Evolutionary conservation across 2,888 invertebrate genomes (phyloP).

Genomic region (Phytoseiulus persimilis): DNA sequence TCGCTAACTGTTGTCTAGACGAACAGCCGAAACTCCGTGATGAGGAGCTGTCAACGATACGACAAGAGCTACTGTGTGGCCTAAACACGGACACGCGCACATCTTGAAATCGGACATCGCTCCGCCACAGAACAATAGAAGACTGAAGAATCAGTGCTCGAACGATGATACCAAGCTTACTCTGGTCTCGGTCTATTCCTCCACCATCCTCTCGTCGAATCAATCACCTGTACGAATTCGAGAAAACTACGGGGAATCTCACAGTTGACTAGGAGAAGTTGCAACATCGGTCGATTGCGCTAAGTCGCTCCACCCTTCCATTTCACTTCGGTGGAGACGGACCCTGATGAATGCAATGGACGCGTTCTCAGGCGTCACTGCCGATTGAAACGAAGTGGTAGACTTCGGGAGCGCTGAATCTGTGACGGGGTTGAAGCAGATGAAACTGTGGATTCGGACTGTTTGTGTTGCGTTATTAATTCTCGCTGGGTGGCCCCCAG

Average conservation of each 20-base stretch:
- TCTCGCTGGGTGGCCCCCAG: not conserved
- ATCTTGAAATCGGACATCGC: not conserved
- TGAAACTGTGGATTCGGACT: not conserved
- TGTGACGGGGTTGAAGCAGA: not conserved
- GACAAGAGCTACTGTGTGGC: not conserved
- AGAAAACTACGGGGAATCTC: no score
- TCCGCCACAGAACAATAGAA: not conserved
- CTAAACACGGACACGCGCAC: not conserved
- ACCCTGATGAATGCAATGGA: not conserved
- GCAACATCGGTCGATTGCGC: no score
- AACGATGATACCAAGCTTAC: no score
- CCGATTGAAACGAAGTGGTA: not conserved
- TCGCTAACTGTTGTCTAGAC: not conserved
- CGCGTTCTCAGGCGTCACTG: not conserved
- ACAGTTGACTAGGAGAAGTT: no score
- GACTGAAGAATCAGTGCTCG: not conserved
- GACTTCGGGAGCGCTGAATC: not conserved
- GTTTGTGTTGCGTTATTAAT: slow-evolving; percentile 5
- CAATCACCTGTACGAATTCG: no score
- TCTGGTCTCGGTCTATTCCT: no score
- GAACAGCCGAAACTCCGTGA: not conserved
- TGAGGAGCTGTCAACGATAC: not conserved
- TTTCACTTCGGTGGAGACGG: not conserved
- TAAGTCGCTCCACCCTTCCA: not conserved
- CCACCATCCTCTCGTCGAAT: no score